Conservation (phyloP, 2,113 vertebrate genomes). For the Etheostoma spectabile region DNA sequence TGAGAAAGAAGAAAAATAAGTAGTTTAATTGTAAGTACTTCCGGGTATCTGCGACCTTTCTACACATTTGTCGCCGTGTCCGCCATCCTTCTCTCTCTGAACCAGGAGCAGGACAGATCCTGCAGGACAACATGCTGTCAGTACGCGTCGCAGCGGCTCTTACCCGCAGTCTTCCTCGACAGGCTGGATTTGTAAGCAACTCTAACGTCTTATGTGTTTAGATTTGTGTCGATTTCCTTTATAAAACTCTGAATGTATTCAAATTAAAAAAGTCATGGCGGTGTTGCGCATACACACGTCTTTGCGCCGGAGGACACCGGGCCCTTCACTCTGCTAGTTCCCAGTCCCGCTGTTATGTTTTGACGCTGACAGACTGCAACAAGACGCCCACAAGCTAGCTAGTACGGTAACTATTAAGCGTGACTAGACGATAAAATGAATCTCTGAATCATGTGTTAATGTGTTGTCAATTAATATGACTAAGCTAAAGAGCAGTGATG, state of each 20-base stretch:
- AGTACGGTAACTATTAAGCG: accelerated
- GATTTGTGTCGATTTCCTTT: accelerated
- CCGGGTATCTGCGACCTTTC: conserved; percentile 71
- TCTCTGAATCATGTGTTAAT: not conserved
- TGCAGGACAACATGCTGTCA: conserved; percentile 83
- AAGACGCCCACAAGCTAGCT: too few species aligned
- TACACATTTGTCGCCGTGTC: conserved; percentile 19
- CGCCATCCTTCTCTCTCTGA: conserved; percentile 71
- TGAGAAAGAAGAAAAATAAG: not conserved
- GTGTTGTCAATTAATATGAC: not conserved
- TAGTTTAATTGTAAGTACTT: conserved; percentile 53
- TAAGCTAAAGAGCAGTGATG: not conserved
- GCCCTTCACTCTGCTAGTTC: conserved; percentile 47
- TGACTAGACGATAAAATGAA: not conserved
- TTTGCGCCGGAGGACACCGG: conserved; percentile 65
- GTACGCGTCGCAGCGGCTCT: conserved; percentile 91
- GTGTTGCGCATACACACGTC: conserved; percentile 42
- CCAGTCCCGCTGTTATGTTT: not conserved
- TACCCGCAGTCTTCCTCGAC: conserved; percentile 87
- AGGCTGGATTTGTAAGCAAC: conserved; percentile 88
- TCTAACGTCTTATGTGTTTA: accelerated
- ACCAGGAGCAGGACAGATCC: conserved; percentile 49
- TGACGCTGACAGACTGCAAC: not conserved
- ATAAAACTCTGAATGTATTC: not conserved
- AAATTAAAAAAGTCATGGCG: not conserved